phyloP scores from a whole-genome alignment of 2,113 vertebrate genomes.

The Heliornis fulica region DNA sequence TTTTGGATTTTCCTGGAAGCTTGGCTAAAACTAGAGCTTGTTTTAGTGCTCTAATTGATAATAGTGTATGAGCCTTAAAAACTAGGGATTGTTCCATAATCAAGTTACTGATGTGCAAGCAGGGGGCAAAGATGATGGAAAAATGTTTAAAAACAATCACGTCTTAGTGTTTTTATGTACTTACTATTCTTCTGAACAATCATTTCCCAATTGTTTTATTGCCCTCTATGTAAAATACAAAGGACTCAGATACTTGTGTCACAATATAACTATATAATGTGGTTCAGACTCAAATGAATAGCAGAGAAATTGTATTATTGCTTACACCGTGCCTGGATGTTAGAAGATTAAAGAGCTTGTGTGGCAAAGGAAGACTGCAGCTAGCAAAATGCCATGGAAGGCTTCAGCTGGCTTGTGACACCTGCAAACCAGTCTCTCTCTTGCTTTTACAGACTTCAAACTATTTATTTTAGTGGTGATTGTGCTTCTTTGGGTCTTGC shows the following conservation, averaged over 20 bases:
- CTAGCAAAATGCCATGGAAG: background rate
- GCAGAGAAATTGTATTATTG: background rate
- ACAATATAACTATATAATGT: background rate
- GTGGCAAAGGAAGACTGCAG: background rate
- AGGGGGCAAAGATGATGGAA: background rate
- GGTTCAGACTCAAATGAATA: background rate
- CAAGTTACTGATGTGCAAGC: background rate
- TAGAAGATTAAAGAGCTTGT: background rate
- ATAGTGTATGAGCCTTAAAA: background rate
- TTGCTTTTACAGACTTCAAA: background rate
- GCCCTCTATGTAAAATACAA: background rate
- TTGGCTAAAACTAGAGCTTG: background rate
- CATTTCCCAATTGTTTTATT: background rate
- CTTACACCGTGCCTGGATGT: background rate
- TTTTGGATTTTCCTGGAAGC: background rate
- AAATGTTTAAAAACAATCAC: accelerated
- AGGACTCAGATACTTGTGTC: background rate
- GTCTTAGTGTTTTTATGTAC: background rate
- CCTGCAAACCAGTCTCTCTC: background rate
- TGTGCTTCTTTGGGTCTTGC: background rate
- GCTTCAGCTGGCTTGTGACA: background rate
- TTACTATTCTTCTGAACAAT: background rate
- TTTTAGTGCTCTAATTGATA: background rate
- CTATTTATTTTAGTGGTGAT: background rate
- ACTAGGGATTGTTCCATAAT: background rate